Evolutionary conservation across 2,113 vertebrate genomes (phyloP).

Genomic region (Calonectris borealis): DNA sequence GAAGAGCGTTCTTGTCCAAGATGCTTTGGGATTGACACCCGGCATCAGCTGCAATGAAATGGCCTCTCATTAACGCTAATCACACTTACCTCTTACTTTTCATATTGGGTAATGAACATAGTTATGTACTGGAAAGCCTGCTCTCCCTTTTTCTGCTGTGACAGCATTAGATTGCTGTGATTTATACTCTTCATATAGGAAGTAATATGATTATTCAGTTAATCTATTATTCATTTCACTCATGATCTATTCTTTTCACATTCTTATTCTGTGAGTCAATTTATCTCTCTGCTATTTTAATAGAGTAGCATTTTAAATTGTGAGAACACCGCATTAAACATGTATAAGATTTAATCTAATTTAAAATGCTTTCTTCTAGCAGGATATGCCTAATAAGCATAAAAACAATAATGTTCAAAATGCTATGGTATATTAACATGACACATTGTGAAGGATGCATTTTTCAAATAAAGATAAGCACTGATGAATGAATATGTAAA

Average conservation of each 20-base stretch:
- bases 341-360: slow-evolving; percentile 80
- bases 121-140: neutral
- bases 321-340: slow-evolving; percentile 77
- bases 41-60: neutral
- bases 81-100: neutral
- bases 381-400: slow-evolving; percentile 63
- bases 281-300: slow-evolving; percentile 70
- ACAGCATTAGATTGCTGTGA: slow-evolving; percentile 54
- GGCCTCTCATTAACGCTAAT: neutral
- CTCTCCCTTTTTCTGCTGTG: slow-evolving; percentile 45
- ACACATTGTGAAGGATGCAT: neutral
- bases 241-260: slow-evolving; percentile 67
- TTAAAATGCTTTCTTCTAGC: slow-evolving; percentile 65
- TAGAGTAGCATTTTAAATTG: slow-evolving; percentile 75
- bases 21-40: neutral
- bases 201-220: slow-evolving; percentile 73
- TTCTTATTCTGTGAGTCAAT: slow-evolving; percentile 56
- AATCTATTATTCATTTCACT: slow-evolving; percentile 81
- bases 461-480: slow-evolving; percentile 11
- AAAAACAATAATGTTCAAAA: slow-evolving; percentile 52
- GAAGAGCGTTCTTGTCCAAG: neutral
- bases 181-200: slow-evolving; percentile 72
- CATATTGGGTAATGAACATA: neutral
- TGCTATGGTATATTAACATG: slow-evolving; percentile 21
- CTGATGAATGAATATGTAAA: slow-evolving; percentile 56